Evolutionary conservation across 2,888 invertebrate species (phyloP).

Genomic region (Leucophora obtusa): DNA sequence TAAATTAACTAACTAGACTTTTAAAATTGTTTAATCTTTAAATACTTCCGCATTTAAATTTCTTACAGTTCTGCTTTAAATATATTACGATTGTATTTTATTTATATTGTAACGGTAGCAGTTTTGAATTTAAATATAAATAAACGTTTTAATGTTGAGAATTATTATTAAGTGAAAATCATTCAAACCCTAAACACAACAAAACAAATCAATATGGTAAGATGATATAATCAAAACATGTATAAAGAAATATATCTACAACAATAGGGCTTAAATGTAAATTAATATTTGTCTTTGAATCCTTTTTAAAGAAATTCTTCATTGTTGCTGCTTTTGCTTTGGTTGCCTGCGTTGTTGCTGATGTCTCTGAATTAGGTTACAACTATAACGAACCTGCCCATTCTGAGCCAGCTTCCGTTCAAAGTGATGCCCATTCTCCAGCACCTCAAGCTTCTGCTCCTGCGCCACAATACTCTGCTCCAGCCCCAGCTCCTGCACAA

Average conservation of each 20-base stretch:
- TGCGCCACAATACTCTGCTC: not conserved
- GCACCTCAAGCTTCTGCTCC: conserved; percentile 3
- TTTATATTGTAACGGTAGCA: conserved; percentile 11
- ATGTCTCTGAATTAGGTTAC: conserved; percentile 61
- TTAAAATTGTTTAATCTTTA: too few relatives aligned
- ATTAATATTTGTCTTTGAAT: not conserved
- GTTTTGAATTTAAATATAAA: conserved; percentile 27
- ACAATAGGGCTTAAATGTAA: too few relatives aligned
- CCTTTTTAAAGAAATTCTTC: conserved; percentile 53
- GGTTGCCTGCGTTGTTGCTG: conserved; percentile 49
- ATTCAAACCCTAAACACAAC: conserved; percentile 13
- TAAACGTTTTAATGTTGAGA: not conserved
- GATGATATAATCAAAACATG: too few relatives aligned
- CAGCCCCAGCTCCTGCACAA: conserved; percentile 3
- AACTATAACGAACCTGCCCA: conserved; percentile 50
- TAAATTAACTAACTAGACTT: too few relatives aligned
- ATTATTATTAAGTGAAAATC: not conserved
- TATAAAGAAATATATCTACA: too few relatives aligned
- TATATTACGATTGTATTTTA: too few relatives aligned
- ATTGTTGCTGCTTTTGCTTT: conserved; percentile 46
- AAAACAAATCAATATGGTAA: conserved; percentile 24
- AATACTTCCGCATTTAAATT: too few relatives aligned
- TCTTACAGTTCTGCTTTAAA: too few relatives aligned
- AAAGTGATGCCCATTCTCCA: conserved; percentile 9
- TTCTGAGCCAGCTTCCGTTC: conserved; percentile 15